Evolutionary conservation across 2,888 invertebrate genomes (phyloP), one percentile per base, ranked within the genome.

Genomic region (Dicyrtomina minuta): DNA sequence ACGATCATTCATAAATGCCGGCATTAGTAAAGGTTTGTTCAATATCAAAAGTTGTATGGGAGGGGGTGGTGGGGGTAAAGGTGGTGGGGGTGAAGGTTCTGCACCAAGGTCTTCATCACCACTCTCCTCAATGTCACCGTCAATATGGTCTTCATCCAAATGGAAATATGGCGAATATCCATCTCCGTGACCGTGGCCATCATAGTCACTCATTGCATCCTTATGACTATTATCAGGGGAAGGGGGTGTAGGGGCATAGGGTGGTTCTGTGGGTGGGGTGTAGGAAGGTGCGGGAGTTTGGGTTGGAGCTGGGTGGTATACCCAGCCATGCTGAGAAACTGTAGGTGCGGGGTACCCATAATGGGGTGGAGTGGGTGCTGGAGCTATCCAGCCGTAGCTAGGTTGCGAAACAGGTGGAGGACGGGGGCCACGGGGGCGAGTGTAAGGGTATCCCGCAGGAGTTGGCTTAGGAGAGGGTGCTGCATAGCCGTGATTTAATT

Each of bases 21-120:
- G n/a, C n/a, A n/a, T n/a, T n/a, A n/a, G n/a, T n/a, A n/a, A n/a
- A n/a, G n/a, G n/a, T n/a, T n/a, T n/a, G n/a, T n/a, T n/a, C n/a
- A n/a, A n/a, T n/a, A n/a, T n/a, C n/a, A n/a, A n/a, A n/a, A n/a
- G n/a, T n/a, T n/a, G n/a, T n/a, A n/a, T 78, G 13, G 76, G 41
- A 15, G 75, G 62, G 0, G 71, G 64, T 22, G 74, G 74, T 12
- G 75, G 74, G n/a, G n/a, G n/a, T n/a, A n/a, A n/a, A n/a, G n/a
- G n/a, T n/a, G n/a, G n/a, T n/a, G n/a, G n/a, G n/a, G n/a, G n/a
- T n/a, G n/a, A n/a, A n/a, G n/a, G n/a, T 17, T n/a, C 17, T 17
- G 41, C n/a, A 2, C 58, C 58, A n/a, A 6, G 2, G 6, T 33
- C 33, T 33, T 39, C 58, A 13, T 39, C 58, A 1, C 13, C 33